Percentiles rank a stretch among this genome's conserved stretches.
phyloP scores from a whole-genome alignment of 2,113 vertebrate species.

The Trematomus loennbergii region DNA sequence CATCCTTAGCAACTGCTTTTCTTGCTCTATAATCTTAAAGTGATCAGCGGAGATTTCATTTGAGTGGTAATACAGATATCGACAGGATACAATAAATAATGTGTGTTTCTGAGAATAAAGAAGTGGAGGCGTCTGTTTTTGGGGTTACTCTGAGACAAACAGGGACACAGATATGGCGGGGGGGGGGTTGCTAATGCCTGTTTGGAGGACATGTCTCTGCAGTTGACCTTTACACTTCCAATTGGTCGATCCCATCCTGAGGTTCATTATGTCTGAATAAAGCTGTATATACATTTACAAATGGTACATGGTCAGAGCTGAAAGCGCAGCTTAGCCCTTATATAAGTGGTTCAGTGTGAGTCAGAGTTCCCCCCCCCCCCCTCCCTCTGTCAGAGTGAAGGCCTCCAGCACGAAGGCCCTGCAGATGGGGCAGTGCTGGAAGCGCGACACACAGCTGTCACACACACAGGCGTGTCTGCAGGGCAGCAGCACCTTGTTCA shows the following conservation, averaged over 20 bases:
- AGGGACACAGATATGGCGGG: too few species aligned
- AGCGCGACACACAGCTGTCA: conserved; percentile 86
- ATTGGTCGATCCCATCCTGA: too few species aligned
- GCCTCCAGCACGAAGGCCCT: conserved; percentile 92
- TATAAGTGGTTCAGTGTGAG: background rate
- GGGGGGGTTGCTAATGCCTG: too few species aligned
- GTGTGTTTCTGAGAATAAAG: background rate
- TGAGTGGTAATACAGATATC: too few species aligned
- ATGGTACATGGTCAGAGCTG: background rate
- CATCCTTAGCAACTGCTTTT: background rate
- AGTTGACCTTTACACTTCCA: background rate
- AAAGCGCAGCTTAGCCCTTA: too few species aligned
- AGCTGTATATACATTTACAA: background rate
- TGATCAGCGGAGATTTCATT: background rate
- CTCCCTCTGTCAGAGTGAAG: conserved; percentile 82
- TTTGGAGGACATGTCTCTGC: background rate
- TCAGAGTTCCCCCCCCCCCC: too few species aligned
- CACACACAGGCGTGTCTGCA: conserved; percentile 96
- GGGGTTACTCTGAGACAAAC: too few species aligned
- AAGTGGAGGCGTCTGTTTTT: too few species aligned
- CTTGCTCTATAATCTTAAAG: background rate
- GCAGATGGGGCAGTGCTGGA: conserved; percentile 96
- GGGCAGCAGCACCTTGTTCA: conserved; percentile 94
- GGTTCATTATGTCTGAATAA: too few species aligned
- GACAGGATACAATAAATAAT: too few species aligned